These are phyloP conservation scores for Agonopterix subpropinquella DNA, from an alignment of 2,888 invertebrate species.

Conservation along the genomic window DNA sequence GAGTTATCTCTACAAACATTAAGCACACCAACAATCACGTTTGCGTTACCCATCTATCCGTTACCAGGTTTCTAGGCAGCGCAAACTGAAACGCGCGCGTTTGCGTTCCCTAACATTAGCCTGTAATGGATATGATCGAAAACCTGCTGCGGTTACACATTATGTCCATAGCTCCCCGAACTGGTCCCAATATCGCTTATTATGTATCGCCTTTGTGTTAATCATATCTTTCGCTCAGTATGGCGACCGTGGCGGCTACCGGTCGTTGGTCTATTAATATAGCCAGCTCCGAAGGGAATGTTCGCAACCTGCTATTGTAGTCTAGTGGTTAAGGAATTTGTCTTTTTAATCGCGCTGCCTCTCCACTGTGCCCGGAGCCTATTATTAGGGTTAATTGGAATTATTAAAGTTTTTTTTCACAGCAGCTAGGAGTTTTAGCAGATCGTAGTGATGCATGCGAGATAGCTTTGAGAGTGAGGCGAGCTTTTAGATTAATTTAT, in stretches of 20 bases:
- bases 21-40: slow-evolving; percentile 6
- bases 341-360: slow-evolving; percentile 71
- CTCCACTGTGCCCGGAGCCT: slow-evolving; percentile 53
- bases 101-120: slow-evolving; percentile 37
- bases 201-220: slow-evolving; percentile 71
- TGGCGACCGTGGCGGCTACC: slow-evolving; percentile 60
- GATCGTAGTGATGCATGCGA: slow-evolving; percentile 53
- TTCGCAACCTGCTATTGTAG: slow-evolving; percentile 69
- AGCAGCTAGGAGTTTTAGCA: slow-evolving; percentile 59
- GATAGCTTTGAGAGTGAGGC: slow-evolving; percentile 48
- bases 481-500: slow-evolving; percentile 62
- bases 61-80: slow-evolving; percentile 11
- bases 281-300: slow-evolving; percentile 52
- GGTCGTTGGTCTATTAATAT: slow-evolving; percentile 71
- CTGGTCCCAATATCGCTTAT: slow-evolving; percentile 71
- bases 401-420: slow-evolving; percentile 68
- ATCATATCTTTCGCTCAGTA: slow-evolving; percentile 70
- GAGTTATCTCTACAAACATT: slow-evolving; percentile 1
- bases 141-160: slow-evolving; percentile 58
- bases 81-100: slow-evolving; percentile 33
- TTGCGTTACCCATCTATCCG: slow-evolving; percentile 5
- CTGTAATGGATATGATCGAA: slow-evolving; percentile 53
- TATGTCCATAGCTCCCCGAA: slow-evolving; percentile 56
- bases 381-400: slow-evolving; percentile 75
- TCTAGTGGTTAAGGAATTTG: slow-evolving; percentile 70